phyloP scores from a whole-genome alignment of 2,113 vertebrate species.

The Rhynchomys soricoides region DNA sequence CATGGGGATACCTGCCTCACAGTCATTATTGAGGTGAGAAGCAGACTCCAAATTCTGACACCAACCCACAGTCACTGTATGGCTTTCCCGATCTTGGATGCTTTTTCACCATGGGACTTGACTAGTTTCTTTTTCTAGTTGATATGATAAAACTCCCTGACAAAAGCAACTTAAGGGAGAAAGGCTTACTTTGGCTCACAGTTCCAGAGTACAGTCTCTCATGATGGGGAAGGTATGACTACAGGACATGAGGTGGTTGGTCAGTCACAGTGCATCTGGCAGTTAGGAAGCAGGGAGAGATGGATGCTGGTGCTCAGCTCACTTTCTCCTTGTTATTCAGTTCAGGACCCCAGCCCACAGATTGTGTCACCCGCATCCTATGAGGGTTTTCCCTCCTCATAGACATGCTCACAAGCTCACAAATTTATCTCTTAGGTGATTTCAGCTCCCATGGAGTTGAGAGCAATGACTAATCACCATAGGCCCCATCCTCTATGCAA shows the following conservation, averaged over 20 bases:
- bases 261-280: not conserved
- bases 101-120: not conserved
- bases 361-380: not conserved
- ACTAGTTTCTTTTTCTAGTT: not conserved
- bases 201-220: not conserved
- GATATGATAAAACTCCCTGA: not conserved
- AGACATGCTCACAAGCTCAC: no score
- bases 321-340: not conserved
- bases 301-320: not conserved
- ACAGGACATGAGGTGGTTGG: not conserved
- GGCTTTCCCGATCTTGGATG: not conserved
- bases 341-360: no score
- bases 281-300: not conserved
- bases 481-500: not conserved
- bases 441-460: not conserved
- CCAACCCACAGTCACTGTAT: not conserved
- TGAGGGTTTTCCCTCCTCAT: not conserved
- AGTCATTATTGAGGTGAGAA: not conserved
- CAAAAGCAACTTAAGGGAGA: not conserved
- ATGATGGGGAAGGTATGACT: not conserved
- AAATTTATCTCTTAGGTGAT: not conserved
- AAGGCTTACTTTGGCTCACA: not conserved
- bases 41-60: not conserved
- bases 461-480: no score
- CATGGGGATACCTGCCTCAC: no score